Conservation (phyloP, 1,140 invertebrate genomes). For the Trissolcus basalis region DNA sequence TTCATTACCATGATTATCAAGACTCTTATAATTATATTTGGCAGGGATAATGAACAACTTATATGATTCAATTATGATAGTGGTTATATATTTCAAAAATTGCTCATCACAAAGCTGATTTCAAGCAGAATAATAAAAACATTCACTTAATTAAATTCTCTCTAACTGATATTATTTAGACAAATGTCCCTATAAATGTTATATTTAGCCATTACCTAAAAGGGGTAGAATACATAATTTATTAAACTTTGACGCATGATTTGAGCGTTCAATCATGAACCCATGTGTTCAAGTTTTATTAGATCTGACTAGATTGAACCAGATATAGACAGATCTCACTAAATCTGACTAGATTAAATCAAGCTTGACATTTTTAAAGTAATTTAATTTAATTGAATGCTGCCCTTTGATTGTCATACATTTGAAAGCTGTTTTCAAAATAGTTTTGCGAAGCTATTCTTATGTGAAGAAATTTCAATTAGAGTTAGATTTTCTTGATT, state of each 20-base stretch:
- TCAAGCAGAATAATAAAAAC: background rate
- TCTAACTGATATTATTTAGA: conserved; percentile 2
- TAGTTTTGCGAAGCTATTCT: background rate
- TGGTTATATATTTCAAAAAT: too few species aligned
- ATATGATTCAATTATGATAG: too few species aligned
- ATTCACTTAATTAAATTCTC: too few species aligned
- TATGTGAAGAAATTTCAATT: too few species aligned
- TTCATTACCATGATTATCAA: too few species aligned
- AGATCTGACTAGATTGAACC: conserved; percentile 40
- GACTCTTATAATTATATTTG: too few species aligned
- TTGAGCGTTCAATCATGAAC: conserved; percentile 22
- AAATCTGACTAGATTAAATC: conserved; percentile 29
- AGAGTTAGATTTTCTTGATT: too few species aligned
- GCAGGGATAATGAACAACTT: too few species aligned
- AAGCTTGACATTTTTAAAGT: conserved; percentile 26
- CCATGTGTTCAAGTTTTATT: conserved; percentile 39
- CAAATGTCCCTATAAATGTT: conserved; percentile 28
- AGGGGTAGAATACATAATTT: conserved; percentile 19
- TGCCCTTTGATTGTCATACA: background rate
- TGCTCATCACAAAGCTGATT: too few species aligned
- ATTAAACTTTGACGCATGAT: conserved; percentile 18
- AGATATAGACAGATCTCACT: conserved; percentile 40
- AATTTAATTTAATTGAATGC: conserved; percentile 19
- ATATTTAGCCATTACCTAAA: conserved; percentile 36
- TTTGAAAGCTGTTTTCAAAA: background rate